A percentile compares a stretch with the other conserved stretches of the same genome.
These are phyloP conservation scores for Oxycera nigricornis DNA, from an alignment of 2,888 invertebrate genomes.

Conservation along the genomic window DNA sequence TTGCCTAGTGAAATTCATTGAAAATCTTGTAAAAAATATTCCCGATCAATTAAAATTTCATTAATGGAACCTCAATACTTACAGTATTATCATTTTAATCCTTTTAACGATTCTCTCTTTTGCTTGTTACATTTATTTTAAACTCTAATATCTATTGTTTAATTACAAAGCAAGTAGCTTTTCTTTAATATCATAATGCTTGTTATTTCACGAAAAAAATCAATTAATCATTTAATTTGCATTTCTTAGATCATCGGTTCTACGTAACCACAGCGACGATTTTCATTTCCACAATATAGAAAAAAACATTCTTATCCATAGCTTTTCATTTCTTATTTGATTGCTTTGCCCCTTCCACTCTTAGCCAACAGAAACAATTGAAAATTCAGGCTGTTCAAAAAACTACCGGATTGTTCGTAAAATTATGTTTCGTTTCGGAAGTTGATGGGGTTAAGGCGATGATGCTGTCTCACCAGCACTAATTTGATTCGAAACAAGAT, in stretches of 20 bases:
- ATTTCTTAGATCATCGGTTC: background rate
- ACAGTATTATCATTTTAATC: background rate
- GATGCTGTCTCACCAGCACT: slow-evolving; percentile 42
- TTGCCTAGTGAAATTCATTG: background rate
- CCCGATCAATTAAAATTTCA: background rate
- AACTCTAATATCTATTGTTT: slow-evolving; percentile 22
- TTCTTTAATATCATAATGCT: slow-evolving; percentile 5
- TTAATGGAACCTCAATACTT: background rate
- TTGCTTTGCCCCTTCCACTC: background rate
- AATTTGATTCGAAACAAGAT: slow-evolving; percentile 52
- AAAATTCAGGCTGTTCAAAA: too few relatives aligned
- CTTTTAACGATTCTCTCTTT: background rate
- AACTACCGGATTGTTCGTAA: slow-evolving; percentile 26
- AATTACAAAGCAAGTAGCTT: slow-evolving; percentile 16
- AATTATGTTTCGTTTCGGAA: background rate
- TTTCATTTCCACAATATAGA: background rate
- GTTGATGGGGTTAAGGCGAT: slow-evolving; percentile 43
- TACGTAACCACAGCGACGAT: background rate
- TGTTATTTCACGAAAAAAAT: background rate
- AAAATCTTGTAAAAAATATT: slow-evolving; percentile 6
- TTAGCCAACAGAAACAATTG: background rate
- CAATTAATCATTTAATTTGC: background rate
- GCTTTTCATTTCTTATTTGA: background rate
- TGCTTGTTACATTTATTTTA: background rate
- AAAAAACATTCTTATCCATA: background rate